Conservation (phyloP, 2,888 invertebrate genomes). For the Acleris cristana region DNA sequence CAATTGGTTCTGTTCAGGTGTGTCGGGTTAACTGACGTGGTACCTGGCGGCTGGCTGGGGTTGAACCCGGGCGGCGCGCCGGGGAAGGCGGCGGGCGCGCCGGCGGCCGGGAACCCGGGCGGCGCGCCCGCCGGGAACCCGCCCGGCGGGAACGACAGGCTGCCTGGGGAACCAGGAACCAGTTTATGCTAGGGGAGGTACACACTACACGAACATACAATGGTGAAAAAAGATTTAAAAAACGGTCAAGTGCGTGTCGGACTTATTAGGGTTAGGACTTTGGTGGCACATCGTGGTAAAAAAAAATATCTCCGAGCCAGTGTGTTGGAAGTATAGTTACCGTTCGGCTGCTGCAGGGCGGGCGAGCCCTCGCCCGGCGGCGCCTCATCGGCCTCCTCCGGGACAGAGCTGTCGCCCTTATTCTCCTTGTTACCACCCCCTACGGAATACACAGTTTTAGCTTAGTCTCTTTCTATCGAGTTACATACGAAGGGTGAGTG, state of each 20-base stretch:
- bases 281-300: too few relatives aligned
- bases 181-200: too few relatives aligned
- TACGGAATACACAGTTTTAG: not conserved
- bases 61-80: too few relatives aligned
- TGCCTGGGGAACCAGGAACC: not conserved
- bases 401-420: constrained; percentile 45
- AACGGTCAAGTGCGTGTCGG: too few relatives aligned
- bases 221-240: too few relatives aligned
- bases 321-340: constrained; percentile 21
- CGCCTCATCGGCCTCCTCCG: constrained; percentile 56
- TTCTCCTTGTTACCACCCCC: constrained; percentile 45
- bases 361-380: constrained; percentile 62
- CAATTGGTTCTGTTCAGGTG: too few relatives aligned
- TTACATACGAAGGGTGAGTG: not conserved
- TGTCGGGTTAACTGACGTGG: too few relatives aligned
- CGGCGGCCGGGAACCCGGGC: constrained; percentile 26
- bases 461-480: not conserved
- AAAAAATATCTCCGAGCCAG: too few relatives aligned
- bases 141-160: constrained; percentile 21
- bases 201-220: too few relatives aligned
- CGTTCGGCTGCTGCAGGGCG: constrained; percentile 41
- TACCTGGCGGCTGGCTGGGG: too few relatives aligned
- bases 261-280: too few relatives aligned
- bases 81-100: constrained; percentile 12
- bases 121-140: constrained; percentile 26